Conservation (phyloP, 2,113 vertebrate genomes). For the Acrocephalus arundinaceus region DNA sequence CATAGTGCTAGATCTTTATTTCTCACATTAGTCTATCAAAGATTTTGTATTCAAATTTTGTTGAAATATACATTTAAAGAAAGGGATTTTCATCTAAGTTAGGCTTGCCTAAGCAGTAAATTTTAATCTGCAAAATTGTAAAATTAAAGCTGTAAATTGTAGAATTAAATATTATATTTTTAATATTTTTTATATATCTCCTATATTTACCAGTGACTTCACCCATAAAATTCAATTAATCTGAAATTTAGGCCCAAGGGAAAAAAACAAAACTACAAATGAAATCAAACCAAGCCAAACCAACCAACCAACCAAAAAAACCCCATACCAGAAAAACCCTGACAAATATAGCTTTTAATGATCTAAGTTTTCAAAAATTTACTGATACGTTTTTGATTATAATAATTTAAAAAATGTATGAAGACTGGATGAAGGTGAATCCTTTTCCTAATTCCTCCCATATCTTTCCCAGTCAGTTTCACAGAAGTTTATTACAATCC, state of each 20-base stretch:
- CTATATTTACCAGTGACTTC: not conserved
- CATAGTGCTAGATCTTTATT: not conserved
- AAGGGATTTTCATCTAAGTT: not conserved
- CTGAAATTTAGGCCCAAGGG: not conserved
- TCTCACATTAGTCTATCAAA: not conserved
- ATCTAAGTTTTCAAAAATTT: not conserved
- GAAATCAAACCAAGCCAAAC: not conserved
- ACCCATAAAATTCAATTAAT: not conserved
- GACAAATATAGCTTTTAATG: not conserved
- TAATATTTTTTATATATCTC: not conserved
- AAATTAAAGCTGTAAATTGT: not conserved
- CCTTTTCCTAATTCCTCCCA: not conserved
- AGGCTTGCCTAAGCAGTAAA: not conserved
- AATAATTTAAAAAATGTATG: fast-evolving
- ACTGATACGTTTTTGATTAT: not conserved
- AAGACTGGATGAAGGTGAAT: not conserved
- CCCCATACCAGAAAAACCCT: fast-evolving
- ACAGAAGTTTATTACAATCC: not conserved
- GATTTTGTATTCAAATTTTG: not conserved
- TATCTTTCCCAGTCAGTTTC: not conserved
- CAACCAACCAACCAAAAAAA: not conserved
- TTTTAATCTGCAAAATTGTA: not conserved
- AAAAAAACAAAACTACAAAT: not conserved
- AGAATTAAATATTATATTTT: not conserved
- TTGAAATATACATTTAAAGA: not conserved